A percentile compares a stretch with the other conserved stretches of the same genome.
Conservation (phyloP, 1,140 invertebrate species). For the Brachystomella parvula region DNA sequence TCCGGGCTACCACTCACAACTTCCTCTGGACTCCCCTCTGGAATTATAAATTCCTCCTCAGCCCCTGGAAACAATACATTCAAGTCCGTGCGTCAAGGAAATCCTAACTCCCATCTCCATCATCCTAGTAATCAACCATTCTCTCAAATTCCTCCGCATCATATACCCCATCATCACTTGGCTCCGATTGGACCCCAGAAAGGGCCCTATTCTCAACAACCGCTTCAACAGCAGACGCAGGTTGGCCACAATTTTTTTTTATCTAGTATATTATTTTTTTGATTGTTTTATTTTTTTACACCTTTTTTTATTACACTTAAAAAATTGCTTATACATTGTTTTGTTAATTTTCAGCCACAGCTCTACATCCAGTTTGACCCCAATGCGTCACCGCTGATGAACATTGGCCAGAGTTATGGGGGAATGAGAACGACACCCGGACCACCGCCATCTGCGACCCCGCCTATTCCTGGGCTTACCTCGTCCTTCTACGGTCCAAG, state of each 20-base stretch:
- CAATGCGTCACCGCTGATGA: background rate
- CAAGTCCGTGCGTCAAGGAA: background rate
- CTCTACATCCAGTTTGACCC: constrained; percentile 8
- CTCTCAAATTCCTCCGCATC: background rate
- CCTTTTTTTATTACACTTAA: background rate
- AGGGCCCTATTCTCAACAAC: background rate
- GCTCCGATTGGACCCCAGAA: background rate
- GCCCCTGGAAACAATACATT: background rate
- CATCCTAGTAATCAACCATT: background rate
- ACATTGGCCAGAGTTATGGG: background rate
- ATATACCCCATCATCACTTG: background rate
- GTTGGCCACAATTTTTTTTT: background rate
- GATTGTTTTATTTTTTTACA: background rate
- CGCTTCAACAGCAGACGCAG: background rate
- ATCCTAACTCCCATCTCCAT: background rate
- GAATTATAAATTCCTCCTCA: background rate
- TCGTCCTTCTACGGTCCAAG: background rate
- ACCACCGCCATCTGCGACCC: constrained; percentile 2
- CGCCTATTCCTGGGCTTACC: background rate
- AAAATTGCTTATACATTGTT: background rate
- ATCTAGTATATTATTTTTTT: background rate
- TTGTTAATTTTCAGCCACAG: background rate
- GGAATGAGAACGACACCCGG: background rate
- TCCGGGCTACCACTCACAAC: background rate
- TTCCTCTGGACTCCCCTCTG: background rate